Base-by-base conservation (phyloP, 1,140 invertebrate genomes). In the Matsumurasca onukii region DNA sequence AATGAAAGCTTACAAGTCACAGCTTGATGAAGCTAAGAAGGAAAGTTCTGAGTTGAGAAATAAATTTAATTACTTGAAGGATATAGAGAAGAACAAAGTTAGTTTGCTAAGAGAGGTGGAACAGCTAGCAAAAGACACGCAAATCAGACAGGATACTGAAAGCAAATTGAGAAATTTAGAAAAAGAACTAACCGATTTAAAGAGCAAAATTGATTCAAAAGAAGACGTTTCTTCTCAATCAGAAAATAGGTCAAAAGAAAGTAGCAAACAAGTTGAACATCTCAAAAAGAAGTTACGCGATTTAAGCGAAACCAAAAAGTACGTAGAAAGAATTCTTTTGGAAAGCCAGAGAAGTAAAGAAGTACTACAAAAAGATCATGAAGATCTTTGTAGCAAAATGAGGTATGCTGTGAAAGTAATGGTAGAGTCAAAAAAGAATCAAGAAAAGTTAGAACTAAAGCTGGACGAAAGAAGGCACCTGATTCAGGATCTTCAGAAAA, bases 71-170 rank as follows among this genome's bases (percentile, higher is more conserved):
- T 29, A 59, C 5, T 9, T 59, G 5, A 27, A 59, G 25, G 55
- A 59, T 27, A 3, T 59, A n/a, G 22, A 59, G 25, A 59, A 59
- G n/a, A 59, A 59, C 24, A 59, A 27, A 59, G 30, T 27, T 1
- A 59, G n/a, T 59, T 13, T 59, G 17, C 17, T 17, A 27, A 2
- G 30, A 29, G 55, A 13, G 15, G 25, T 27, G 25, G 55, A 59
- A 27, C 24, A 59, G 15, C 24, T 59, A 9, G 55, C 55, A 27
- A 59, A 59, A 5, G 55, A 59, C 13, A 29, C 55, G 2, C 55
- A 59, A 29, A 59, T 27, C 5, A 59, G 55, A 29, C 13, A 59
- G n/a, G 55, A 59, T 59, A 29, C 55, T 59, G 55, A 59, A 59
- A 9, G 55, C 3, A 59, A 59, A 59, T 29, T 59, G 24, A 59